phyloP scores from a whole-genome alignment of 92 coral and sea anemone genomes.

The Phymanthus crucifer region DNA sequence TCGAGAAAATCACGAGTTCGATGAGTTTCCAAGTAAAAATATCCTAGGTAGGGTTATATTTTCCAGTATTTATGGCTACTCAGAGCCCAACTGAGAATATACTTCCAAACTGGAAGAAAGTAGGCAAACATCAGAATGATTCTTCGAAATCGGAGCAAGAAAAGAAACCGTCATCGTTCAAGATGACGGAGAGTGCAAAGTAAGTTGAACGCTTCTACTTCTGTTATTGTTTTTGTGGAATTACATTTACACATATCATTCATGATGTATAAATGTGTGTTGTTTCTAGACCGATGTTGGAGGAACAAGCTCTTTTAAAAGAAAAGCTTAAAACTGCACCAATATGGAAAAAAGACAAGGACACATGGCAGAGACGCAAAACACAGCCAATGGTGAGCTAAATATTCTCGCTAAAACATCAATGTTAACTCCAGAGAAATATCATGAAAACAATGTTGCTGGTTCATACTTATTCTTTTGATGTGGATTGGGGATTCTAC shows the following conservation, averaged over 20 bases:
- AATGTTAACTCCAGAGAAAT: neutral
- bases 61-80: constrained; percentile 66
- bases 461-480: neutral
- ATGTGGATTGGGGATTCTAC: neutral
- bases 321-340: constrained; percentile 76
- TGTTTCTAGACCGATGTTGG: constrained; percentile 76
- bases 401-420: neutral
- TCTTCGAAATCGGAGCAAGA: constrained; percentile 73
- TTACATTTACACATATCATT: neutral
- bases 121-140: constrained; percentile 73
- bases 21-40: constrained; percentile 23
- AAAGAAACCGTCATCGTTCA: constrained; percentile 69
- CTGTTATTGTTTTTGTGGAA: neutral
- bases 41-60: neutral
- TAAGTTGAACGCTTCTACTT: constrained; percentile 32
- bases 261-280: neutral
- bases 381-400: constrained; percentile 86
- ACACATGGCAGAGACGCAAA: constrained; percentile 62
- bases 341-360: constrained; percentile 91
- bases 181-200: constrained; percentile 93
- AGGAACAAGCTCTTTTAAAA: constrained; percentile 92
- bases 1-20: constrained; percentile 37
- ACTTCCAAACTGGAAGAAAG: constrained; percentile 77
- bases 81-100: constrained; percentile 77
- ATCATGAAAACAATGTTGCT: neutral